Percentiles rank a stretch among this genome's conserved stretches.
Evolutionary conservation across 2,888 invertebrate species (phyloP).

Genomic region (Danaus chrysippus): DNA sequence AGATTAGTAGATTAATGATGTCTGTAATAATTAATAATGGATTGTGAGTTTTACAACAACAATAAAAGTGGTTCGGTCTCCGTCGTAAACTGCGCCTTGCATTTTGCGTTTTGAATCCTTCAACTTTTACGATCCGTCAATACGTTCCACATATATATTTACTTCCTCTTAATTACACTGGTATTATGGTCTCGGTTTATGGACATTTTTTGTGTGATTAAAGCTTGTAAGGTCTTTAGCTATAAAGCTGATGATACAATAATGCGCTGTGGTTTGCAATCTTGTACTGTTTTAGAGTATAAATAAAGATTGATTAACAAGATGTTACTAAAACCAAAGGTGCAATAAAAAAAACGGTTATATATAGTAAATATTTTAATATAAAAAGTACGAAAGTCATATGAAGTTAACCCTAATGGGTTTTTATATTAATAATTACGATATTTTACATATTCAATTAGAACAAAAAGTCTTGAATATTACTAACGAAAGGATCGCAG

Average conservation of each 20-base stretch:
- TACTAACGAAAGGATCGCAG: constrained; percentile 27
- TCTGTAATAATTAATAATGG: constrained; percentile 79
- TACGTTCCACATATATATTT: constrained; percentile 73
- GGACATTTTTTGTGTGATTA: constrained; percentile 59
- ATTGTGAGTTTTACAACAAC: constrained; percentile 78
- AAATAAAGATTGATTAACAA: constrained; percentile 31
- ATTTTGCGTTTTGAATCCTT: constrained; percentile 72
- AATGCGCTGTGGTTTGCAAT: constrained; percentile 29
- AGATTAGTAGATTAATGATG: constrained; percentile 80
- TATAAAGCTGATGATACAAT: constrained; percentile 44
- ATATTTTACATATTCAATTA: constrained; percentile 9
- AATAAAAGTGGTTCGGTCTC: constrained; percentile 73
- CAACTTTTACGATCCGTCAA: constrained; percentile 73
- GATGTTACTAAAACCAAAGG: constrained; percentile 30
- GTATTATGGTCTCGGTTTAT: constrained; percentile 67
- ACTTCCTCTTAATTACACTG: constrained; percentile 72
- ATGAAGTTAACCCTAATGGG: constrained; percentile 4
- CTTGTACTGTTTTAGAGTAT: constrained; percentile 25
- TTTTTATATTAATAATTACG: constrained; percentile 7
- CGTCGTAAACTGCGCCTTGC: constrained; percentile 71
- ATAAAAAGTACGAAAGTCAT: constrained; percentile 6
- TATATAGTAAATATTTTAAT: constrained; percentile 10
- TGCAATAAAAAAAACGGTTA: constrained; percentile 16
- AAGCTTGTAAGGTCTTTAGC: constrained; percentile 36
- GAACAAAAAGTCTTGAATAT: constrained; percentile 7